Conservation (phyloP, 2,797 vertebrate species). For the Diplodus puntazzo region DNA sequence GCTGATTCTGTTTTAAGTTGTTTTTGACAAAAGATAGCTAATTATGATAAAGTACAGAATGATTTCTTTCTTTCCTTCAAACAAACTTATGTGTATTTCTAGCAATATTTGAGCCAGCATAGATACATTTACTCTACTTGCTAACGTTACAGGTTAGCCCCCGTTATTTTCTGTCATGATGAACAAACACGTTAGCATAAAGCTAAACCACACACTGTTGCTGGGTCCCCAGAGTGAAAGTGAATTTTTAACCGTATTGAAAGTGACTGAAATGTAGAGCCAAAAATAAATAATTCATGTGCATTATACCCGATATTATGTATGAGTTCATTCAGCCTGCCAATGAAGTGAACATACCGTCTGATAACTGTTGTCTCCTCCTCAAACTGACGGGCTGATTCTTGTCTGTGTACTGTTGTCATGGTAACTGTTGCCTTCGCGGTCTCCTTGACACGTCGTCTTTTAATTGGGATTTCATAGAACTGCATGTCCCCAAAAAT, state of each 20-base stretch:
- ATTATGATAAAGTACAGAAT: not conserved
- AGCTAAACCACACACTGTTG: not conserved
- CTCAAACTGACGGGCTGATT: rapidly evolving
- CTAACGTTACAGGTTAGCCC: not conserved
- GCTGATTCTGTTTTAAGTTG: too few species aligned
- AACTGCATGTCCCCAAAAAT: too few species aligned
- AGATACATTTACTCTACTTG: too few species aligned
- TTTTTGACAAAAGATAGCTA: not conserved
- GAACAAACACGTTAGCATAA: not conserved
- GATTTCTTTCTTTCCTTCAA: not conserved
- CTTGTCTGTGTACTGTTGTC: constrained; percentile 64
- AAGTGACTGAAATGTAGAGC: too few species aligned
- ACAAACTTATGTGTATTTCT: not conserved
- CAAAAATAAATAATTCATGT: too few species aligned
- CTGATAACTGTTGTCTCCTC: not conserved
- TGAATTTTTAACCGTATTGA: too few species aligned
- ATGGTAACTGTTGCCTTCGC: constrained; percentile 63
- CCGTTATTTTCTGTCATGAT: not conserved
- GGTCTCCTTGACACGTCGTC: not conserved
- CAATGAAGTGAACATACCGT: constrained; percentile 7
- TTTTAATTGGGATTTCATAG: not conserved
- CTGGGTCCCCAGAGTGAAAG: too few species aligned
- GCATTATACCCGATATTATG: too few species aligned
- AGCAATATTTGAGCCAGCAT: not conserved
- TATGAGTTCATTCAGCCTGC: too few species aligned